Evolutionary conservation across 2,888 invertebrate species (phyloP).

Genomic region (Pelosia muscerda): DNA sequence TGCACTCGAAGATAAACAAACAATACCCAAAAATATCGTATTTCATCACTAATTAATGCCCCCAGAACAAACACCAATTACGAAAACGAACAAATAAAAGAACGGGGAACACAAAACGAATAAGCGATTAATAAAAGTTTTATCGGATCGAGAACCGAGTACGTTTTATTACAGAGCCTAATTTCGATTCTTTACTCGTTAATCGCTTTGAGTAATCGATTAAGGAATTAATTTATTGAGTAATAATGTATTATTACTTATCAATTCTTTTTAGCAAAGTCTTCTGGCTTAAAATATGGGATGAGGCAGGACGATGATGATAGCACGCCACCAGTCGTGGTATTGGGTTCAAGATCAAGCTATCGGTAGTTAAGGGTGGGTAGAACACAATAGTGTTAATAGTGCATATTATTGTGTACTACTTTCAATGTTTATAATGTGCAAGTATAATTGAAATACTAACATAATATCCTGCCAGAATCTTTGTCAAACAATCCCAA

Average conservation of each 20-base stretch:
- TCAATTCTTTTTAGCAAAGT: neutral
- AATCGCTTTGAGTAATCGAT: slow-evolving; percentile 53
- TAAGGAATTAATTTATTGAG: slow-evolving; percentile 30
- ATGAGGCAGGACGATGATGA: neutral
- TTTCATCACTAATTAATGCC: slow-evolving; percentile 81
- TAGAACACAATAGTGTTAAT: no score
- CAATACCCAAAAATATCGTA: slow-evolving; percentile 75
- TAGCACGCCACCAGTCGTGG: no score
- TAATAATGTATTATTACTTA: slow-evolving; percentile 5
- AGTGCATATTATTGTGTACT: no score
- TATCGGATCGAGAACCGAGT: slow-evolving; percentile 63
- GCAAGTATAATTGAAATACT: no score
- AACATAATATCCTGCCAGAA: no score
- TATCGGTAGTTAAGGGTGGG: no score
- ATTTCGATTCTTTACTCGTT: slow-evolving; percentile 72
- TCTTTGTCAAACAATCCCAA: no score
- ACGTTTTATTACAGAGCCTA: slow-evolving; percentile 73
- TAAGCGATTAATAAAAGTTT: slow-evolving; percentile 63
- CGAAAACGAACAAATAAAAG: slow-evolving; percentile 70
- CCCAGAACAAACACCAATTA: slow-evolving; percentile 78
- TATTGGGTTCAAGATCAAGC: no score
- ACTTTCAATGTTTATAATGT: no score
- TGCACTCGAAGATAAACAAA: slow-evolving; percentile 50
- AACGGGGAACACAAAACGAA: slow-evolving; percentile 66
- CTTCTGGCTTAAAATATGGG: neutral